Percentiles rank a stretch among this genome's conserved stretches.
phyloP scores from a whole-genome alignment of 2,888 invertebrate species.

The Hipparchia semele region DNA sequence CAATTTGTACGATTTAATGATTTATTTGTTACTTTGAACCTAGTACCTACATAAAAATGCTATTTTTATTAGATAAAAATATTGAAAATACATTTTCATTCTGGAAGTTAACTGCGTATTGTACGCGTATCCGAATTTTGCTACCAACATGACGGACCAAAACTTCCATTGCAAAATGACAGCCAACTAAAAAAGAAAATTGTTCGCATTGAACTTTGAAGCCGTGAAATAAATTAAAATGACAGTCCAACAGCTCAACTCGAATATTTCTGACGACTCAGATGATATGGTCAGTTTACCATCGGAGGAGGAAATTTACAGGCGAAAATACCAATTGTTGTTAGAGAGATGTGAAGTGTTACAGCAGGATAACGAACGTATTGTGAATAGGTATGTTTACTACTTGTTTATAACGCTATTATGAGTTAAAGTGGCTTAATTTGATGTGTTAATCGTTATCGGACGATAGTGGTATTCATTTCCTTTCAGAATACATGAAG shows the following conservation, averaged over 20 bases:
- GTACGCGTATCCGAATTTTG: constrained; percentile 30
- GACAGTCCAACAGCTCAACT: constrained; percentile 81
- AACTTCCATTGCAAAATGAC: constrained; percentile 40
- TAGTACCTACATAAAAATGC: too few species aligned
- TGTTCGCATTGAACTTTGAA: constrained; percentile 73
- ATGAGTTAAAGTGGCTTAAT: constrained; percentile 39
- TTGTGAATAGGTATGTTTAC: constrained; percentile 84
- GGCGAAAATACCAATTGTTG: constrained; percentile 88
- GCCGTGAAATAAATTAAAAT: constrained; percentile 82
- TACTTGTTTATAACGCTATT: constrained; percentile 32
- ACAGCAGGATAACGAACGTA: constrained; percentile 90
- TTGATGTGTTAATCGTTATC: constrained; percentile 36
- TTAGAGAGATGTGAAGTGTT: constrained; percentile 89
- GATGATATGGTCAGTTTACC: constrained; percentile 82
- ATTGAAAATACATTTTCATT: neutral
- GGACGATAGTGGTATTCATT: constrained; percentile 42
- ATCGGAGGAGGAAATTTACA: constrained; percentile 86
- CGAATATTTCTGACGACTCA: constrained; percentile 82
- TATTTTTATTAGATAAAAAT: too few species aligned
- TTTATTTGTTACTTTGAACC: too few species aligned
- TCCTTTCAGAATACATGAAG: constrained; percentile 85
- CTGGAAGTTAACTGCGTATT: neutral
- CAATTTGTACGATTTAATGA: too few species aligned
- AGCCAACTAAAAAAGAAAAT: constrained; percentile 68
- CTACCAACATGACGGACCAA: constrained; percentile 40